Evolutionary conservation across 2,888 invertebrate genomes (phyloP), one percentile per base, ranked within the genome.

Genomic region (Encarsia formosa): DNA sequence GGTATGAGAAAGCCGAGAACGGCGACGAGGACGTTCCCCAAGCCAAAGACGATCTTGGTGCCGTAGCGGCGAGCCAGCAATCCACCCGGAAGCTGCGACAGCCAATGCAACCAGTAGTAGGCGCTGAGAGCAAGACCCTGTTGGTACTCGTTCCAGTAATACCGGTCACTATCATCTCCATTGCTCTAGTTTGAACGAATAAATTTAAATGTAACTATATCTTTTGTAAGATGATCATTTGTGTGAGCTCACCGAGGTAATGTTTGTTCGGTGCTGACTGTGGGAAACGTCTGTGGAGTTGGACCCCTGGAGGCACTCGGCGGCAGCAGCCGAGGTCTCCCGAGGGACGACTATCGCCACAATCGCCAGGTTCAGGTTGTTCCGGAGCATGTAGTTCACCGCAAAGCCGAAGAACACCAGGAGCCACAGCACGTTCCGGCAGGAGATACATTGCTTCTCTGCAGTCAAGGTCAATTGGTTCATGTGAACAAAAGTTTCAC

Each of bases 101-200:
- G 40, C 80, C 86, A 85, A 64, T 88, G 86, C 2, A 86, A 71
- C 82, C 85, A 87, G 69, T 84, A 88, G 66, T 85, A 88, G 1
- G 84, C 81, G 0, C 85, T 84, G 48, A 87, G 69, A 8, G 82
- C 76, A 32, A 81, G 62, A 8, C 83, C 82, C 67, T 84, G 85
- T 49, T 83, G 76, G 60, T 81, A 79, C 62, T 83, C 83, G 63
- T 81, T 79, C 86, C 87, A 87, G 18, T 76, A 66, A 61, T 82
- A 83, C 18, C 68, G 65, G 22, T 65, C 63, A 22, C n/a, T n/a
- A n/a, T n/a, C n/a, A n/a, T n/a, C n/a, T n/a, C n/a, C n/a, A n/a
- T n/a, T n/a, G n/a, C n/a, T n/a, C n/a, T n/a, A n/a, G n/a, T n/a
- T n/a, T n/a, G n/a, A n/a, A n/a, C n/a, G n/a, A n/a, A n/a, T n/a